A percentile compares a stretch with the other conserved stretches of the same genome.
These are phyloP conservation scores for Magallana angulata DNA, from an alignment of 1,140 invertebrate species.

Conservation along the genomic window DNA sequence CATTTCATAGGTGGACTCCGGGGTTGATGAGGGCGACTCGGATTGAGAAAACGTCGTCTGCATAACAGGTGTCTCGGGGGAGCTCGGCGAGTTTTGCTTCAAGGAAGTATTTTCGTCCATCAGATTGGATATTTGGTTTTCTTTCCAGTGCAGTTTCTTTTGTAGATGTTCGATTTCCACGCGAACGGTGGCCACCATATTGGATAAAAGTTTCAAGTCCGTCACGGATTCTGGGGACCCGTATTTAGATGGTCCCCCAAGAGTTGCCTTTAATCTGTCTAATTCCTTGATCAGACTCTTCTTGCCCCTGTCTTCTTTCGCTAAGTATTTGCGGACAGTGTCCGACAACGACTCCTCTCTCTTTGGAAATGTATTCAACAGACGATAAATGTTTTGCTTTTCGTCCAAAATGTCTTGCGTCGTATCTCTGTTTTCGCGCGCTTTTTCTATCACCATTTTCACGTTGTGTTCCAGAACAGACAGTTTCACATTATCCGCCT, in stretches of 20 bases:
- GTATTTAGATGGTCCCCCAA: slow-evolving; percentile 2
- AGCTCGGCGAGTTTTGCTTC: not conserved
- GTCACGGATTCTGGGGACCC: not conserved
- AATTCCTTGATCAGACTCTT: slow-evolving; percentile 39
- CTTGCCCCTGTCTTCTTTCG: slow-evolving; percentile 51
- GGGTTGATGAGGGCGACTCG: slow-evolving; percentile 39
- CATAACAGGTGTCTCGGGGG: not conserved
- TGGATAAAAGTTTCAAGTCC: slow-evolving; percentile 45
- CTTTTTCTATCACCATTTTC: slow-evolving; percentile 18
- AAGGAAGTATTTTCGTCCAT: slow-evolving; percentile 46
- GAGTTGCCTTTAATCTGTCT: slow-evolving; percentile 42
- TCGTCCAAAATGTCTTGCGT: slow-evolving; percentile 32
- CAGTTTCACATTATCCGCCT: slow-evolving; percentile 41
- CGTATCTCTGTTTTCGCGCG: slow-evolving; percentile 15
- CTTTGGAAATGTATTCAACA: slow-evolving; percentile 45
- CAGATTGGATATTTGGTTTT: slow-evolving; percentile 52
- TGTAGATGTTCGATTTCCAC: slow-evolving; percentile 56
- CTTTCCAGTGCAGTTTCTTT: slow-evolving; percentile 57
- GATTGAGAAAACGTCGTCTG: not conserved
- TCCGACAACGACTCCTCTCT: slow-evolving; percentile 44
- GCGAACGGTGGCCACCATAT: slow-evolving; percentile 52
- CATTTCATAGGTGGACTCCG: slow-evolving; percentile 49
- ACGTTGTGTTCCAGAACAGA: slow-evolving; percentile 46
- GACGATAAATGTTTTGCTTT: slow-evolving; percentile 9
- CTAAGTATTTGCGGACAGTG: slow-evolving; percentile 45